A percentile compares a stretch with the other conserved stretches of the same genome.
Evolutionary conservation across 2,113 vertebrate species (phyloP).

Genomic region (Azemiops feae): DNA sequence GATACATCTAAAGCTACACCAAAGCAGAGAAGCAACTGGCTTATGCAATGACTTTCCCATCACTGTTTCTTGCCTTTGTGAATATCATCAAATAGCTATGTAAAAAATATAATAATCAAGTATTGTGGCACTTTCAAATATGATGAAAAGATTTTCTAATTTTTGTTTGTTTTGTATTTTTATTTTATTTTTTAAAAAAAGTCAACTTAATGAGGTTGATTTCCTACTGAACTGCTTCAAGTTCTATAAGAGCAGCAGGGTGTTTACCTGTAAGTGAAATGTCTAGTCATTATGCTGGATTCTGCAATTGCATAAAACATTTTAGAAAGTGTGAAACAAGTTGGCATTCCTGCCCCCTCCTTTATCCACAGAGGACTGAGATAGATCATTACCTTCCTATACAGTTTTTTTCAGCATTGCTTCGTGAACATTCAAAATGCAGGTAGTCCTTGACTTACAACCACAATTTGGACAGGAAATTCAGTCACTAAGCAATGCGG

Average conservation of each 20-base stretch:
- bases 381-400: not conserved
- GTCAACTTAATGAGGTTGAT: not conserved
- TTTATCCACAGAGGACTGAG: not conserved
- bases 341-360: not conserved
- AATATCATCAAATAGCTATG: not conserved
- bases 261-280: not conserved
- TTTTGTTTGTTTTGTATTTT: not conserved
- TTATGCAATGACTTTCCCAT: not conserved
- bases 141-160: not conserved
- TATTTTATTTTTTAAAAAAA: not conserved
- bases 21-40: not conserved
- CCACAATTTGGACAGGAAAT: not conserved
- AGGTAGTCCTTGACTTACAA: not conserved
- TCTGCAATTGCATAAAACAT: not conserved
- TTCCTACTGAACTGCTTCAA: not conserved
- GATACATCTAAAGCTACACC: not conserved
- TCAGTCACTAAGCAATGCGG: not conserved
- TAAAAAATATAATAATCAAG: not conserved
- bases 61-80: not conserved
- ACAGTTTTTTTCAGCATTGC: not conserved
- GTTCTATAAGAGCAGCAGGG: slow-evolving; percentile 12
- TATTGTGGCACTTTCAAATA: not conserved
- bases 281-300: not conserved
- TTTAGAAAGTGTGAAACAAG: not conserved
- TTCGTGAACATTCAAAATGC: not conserved